Conservation (phyloP, 2,888 invertebrate species). For the Lampropteryx suffumata region DNA sequence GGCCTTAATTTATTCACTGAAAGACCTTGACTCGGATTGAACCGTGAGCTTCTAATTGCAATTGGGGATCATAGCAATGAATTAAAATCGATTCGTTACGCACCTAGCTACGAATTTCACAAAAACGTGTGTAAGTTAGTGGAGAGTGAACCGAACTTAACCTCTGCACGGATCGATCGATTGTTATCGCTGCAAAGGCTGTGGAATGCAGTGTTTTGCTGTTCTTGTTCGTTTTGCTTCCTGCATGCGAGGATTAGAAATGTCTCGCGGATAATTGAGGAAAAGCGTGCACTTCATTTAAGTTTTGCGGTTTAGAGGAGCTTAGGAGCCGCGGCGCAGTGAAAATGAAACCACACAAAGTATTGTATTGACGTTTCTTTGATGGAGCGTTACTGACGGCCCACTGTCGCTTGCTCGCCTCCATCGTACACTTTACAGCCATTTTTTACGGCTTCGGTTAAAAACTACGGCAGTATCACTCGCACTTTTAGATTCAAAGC, state of each 20-base stretch:
- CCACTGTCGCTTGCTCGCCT: slow-evolving; percentile 55
- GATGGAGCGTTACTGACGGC: slow-evolving; percentile 55
- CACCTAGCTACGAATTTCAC: slow-evolving; percentile 11
- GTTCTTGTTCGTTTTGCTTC: slow-evolving; percentile 17
- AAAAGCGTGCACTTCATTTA: slow-evolving; percentile 26
- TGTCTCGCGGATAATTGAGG: slow-evolving; percentile 21
- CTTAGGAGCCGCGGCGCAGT: slow-evolving; percentile 33
- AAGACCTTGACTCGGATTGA: slow-evolving; percentile 15
- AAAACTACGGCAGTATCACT: slow-evolving; percentile 57
- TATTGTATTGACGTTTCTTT: slow-evolving; percentile 67
- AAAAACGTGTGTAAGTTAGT: slow-evolving; percentile 14
- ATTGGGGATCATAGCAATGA: slow-evolving; percentile 17
- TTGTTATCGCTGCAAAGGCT: slow-evolving; percentile 32
- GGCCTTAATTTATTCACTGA: slow-evolving; percentile 8
- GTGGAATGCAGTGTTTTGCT: slow-evolving; percentile 36
- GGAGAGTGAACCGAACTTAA: slow-evolving; percentile 27
- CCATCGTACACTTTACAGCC: slow-evolving; percentile 59
- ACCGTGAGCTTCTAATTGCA: slow-evolving; percentile 2
- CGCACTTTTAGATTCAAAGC: slow-evolving; percentile 35
- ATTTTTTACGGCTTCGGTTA: slow-evolving; percentile 59
- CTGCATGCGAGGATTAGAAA: slow-evolving; percentile 17
- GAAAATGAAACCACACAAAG: too few species aligned
- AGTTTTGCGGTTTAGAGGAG: too few species aligned
- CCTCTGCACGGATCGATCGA: slow-evolving; percentile 33
- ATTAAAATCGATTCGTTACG: slow-evolving; percentile 32